These are phyloP conservation scores for Nephila pilipes DNA, from an alignment of 1,140 invertebrate species.

Conservation along the genomic window DNA sequence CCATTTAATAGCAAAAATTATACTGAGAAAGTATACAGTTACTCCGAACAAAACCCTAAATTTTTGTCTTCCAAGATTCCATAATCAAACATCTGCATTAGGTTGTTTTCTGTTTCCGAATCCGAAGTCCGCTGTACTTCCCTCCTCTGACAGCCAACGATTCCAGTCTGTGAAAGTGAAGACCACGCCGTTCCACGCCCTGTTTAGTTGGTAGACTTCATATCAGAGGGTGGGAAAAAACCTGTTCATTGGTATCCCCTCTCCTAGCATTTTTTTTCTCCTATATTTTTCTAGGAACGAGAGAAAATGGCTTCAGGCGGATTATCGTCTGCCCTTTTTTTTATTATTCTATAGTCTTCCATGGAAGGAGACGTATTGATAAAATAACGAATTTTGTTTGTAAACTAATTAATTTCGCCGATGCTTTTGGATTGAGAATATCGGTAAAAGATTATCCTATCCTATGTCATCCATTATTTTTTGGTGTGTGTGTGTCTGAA, in stretches of 20 bases:
- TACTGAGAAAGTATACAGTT: no score
- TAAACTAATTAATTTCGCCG: neutral
- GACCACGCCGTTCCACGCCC: constrained; percentile 25
- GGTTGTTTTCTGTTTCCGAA: neutral
- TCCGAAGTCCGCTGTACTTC: neutral
- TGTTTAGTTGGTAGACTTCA: neutral
- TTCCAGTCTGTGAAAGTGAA: constrained; percentile 29
- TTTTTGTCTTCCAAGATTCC: neutral
- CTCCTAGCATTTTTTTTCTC: neutral
- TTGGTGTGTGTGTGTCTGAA: no score
- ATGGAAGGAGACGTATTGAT: neutral
- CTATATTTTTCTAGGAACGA: constrained; percentile 23
- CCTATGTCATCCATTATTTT: no score
- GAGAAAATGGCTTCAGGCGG: neutral
- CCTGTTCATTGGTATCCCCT: neutral
- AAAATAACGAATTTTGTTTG: neutral
- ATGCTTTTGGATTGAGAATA: no score
- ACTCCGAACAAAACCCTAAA: neutral
- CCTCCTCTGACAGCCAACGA: neutral
- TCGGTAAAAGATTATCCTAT: no score
- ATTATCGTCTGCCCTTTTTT: constrained; percentile 8
- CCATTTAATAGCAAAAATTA: no score
- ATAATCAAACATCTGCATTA: neutral
- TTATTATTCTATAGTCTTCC: neutral
- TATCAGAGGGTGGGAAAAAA: neutral